Conservation (phyloP, 2,113 vertebrate species). For the Mystacornis crossleyi region DNA sequence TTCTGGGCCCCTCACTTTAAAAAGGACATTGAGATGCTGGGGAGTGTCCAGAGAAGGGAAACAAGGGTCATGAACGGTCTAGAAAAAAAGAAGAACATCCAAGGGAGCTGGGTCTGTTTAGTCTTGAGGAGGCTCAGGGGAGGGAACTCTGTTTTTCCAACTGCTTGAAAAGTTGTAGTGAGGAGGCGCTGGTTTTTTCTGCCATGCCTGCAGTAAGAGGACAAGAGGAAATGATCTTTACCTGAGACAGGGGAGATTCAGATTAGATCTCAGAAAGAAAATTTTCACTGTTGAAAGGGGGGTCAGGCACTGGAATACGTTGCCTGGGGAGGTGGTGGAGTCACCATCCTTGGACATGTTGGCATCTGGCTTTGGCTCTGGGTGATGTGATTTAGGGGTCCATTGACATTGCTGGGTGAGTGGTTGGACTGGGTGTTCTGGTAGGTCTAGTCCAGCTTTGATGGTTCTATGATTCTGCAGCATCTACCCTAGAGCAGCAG, state of each 20-base stretch:
- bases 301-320: neutral
- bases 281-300: too few relatives aligned
- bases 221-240: neutral
- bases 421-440: neutral
- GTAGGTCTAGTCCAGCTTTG: neutral
- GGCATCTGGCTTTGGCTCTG: neutral
- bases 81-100: neutral
- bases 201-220: neutral
- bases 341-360: neutral
- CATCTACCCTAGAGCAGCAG: neutral
- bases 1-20: neutral
- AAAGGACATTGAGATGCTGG: neutral
- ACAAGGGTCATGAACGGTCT: neutral
- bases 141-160: neutral
- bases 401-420: neutral
- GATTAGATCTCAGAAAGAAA: too few relatives aligned
- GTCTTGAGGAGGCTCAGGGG: neutral
- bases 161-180: neutral
- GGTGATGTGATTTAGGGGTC: neutral
- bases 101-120: neutral
- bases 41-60: neutral
- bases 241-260: neutral
- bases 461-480: neutral
- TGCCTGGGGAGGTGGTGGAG: neutral
- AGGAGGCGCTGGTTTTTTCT: neutral